Base-by-base conservation (phyloP, 2,797 vertebrate species). In the Characodon lateralis region DNA sequence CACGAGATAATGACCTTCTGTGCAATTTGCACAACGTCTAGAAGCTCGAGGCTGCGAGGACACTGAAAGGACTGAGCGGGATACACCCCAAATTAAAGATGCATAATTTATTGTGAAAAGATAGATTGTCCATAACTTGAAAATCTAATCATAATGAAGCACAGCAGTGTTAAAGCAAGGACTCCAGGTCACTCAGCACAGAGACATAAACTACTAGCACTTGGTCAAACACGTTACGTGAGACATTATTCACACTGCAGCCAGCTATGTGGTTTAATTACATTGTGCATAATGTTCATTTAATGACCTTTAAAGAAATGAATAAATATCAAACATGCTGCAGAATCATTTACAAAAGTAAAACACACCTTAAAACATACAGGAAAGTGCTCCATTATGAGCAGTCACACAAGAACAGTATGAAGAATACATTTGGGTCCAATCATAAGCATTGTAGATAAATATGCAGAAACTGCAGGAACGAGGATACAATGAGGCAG, bases 1-100 rank as follows among this genome's bases (percentile, higher is more conserved):
- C 79, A 73, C 72, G 76, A 87, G 85, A 74, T 87, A 84, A 90
- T 90, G 83, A 87, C 87, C 81, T 72, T 85, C 73, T 50, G 59
- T 78, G 74, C 78, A 86, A 87, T 91, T 89, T 88, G 76, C 74
- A 74, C 79, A 77, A 68, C 75, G 79, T 83, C 63, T 71, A 51
- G 85, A 85, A 85, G 77, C 88, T 88, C 6, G 9, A 65, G 88
- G 84, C 85, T 78, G 53, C 35, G 70, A 85, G 56, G 71, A 77
- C 70, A 76, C 73, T 80, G 78, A 78, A 76, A 71, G 76, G 82
- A 78, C 48, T 76, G 65, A 73, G 78, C 28, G 82, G 83, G 76
- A 72, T 77, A 82, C 80, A 75, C 63, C 58, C 72, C 71, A 73
- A 78, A 88, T 91, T 79, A 87, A 14, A 58, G 69, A 79, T 75